These are phyloP conservation scores for Chamaea fasciata DNA, from an alignment of 2,113 vertebrate species.

Conservation along the genomic window DNA sequence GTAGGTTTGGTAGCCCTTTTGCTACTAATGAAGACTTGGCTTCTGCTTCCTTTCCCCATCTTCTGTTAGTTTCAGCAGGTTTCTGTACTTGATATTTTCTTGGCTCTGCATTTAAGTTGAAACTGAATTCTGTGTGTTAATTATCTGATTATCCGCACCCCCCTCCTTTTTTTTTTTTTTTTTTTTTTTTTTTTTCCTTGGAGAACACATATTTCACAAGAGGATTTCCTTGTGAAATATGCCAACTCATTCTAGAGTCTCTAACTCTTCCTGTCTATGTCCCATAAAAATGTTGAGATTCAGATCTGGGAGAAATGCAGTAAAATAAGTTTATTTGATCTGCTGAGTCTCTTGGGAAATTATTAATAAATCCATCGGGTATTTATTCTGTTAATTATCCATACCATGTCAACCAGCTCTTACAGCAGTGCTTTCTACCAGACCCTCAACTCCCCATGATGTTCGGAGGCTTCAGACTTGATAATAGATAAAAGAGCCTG, in stretches of 20 bases:
- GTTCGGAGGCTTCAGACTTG: neutral
- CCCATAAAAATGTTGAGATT: neutral
- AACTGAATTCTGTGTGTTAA: neutral
- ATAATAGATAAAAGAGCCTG: neutral
- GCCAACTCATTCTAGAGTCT: neutral
- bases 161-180: neutral
- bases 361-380: neutral
- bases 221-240: neutral
- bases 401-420: neutral
- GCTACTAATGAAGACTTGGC: neutral
- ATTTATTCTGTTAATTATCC: neutral
- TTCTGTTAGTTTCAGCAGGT: neutral
- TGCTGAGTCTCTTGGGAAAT: neutral
- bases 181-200: neutral
- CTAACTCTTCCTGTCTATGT: neutral
- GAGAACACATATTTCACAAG: no score
- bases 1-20: neutral
- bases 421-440: neutral
- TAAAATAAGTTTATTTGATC: neutral
- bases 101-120: neutral
- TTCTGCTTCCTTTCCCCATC: neutral
- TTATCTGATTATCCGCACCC: neutral
- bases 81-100: neutral
- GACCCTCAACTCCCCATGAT: neutral
- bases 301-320: neutral